A percentile compares a stretch with the other conserved stretches of the same genome.
Evolutionary conservation across 2,888 invertebrate species (phyloP).

Genomic region (Tryphoninae sp.): DNA sequence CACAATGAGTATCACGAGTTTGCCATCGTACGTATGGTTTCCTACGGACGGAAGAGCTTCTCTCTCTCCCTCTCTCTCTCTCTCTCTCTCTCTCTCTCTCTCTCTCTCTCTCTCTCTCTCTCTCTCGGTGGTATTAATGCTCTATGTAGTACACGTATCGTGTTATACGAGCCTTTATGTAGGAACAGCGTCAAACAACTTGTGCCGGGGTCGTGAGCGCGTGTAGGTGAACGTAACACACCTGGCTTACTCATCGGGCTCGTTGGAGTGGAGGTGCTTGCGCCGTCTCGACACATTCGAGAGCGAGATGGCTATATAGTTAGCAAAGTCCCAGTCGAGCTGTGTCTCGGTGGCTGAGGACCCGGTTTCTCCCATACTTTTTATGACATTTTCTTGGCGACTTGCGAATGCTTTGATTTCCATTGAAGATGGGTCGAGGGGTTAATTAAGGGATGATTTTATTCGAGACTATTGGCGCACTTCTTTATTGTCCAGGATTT

Average conservation of each 20-base stretch:
- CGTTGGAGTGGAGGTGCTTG: constrained; percentile 17
- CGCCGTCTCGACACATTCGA: constrained; percentile 41
- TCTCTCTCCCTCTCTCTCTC: not conserved
- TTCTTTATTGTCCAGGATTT: too few species aligned
- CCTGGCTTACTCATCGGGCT: not conserved
- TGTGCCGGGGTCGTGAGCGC: not conserved
- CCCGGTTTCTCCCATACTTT: not conserved
- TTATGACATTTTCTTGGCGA: not conserved
- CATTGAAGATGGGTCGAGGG: not conserved
- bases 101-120: not conserved
- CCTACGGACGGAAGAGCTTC: not conserved
- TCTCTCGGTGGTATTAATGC: not conserved
- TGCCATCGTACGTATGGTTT: not conserved
- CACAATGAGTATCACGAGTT: too few species aligned
- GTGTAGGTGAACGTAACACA: constrained; percentile 3
- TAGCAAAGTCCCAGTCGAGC: constrained; percentile 21
- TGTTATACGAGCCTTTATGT: not conserved
- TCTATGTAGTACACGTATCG: constrained; percentile 5
- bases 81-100: not conserved
- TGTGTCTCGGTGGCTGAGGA: not conserved
- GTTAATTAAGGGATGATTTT: not conserved
- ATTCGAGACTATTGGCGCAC: too few species aligned
- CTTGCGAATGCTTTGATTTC: not conserved
- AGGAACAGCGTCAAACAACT: constrained; percentile 30
- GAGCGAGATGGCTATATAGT: constrained; percentile 31